These are phyloP conservation scores for Caenorhabditis doughertyi DNA, from an alignment of 2,888 invertebrate genomes.

Conservation along the genomic window DNA sequence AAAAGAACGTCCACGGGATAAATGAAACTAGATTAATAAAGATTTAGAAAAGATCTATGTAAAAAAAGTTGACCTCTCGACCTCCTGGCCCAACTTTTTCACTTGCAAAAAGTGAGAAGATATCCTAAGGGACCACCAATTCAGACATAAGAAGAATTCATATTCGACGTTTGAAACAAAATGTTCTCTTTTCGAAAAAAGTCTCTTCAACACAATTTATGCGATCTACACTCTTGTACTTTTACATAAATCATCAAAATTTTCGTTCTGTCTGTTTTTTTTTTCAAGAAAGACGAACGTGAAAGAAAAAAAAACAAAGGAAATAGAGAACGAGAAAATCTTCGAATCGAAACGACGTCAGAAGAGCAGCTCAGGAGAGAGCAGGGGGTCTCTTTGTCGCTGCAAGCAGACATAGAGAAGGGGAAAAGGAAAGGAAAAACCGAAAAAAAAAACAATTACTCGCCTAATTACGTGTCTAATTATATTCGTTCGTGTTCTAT, in stretches of 20 bases:
- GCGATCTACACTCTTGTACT: conserved; percentile 31
- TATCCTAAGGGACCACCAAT: conserved; percentile 2
- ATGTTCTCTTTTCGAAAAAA: conserved; percentile 57
- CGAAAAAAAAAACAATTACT: conserved; percentile 66
- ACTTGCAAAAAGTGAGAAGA: conserved; percentile 47
- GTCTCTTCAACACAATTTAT: conserved; percentile 38
- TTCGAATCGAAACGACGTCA: conserved; percentile 24
- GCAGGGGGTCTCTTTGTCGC: conserved; percentile 13
- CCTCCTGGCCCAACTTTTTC: conserved; percentile 20
- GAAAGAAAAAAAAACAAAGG: conserved; percentile 14
- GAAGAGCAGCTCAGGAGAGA: conserved; percentile 31
- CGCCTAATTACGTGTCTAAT: conserved; percentile 68
- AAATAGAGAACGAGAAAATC: conserved; percentile 11
- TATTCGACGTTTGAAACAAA: conserved; percentile 35
- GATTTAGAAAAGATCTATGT: background rate
- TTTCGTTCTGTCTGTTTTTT: conserved; percentile 5
- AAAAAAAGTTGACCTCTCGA: background rate
- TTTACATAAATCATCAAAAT: conserved; percentile 48
- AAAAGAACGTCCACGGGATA: too few species aligned
- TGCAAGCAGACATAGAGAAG: conserved; percentile 30
- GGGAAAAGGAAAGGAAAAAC: conserved; percentile 20
- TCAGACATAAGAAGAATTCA: conserved; percentile 35
- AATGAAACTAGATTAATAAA: background rate
- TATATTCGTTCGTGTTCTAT: conserved; percentile 64
- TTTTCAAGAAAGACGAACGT: conserved; percentile 8